Evolutionary conservation across 2,113 vertebrate genomes (phyloP).

Genomic region (Carassius carassius): DNA sequence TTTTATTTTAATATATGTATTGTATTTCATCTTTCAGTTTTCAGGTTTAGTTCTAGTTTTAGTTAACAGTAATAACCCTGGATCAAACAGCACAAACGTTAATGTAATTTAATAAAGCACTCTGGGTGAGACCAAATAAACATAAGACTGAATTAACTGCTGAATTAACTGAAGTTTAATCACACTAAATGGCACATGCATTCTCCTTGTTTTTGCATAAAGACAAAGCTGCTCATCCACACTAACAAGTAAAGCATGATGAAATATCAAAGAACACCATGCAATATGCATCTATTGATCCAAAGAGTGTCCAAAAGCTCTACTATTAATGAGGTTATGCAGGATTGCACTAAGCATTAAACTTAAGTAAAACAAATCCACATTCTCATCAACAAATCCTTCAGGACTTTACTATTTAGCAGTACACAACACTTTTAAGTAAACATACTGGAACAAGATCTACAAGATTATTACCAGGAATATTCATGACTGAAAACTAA

Average conservation of each 20-base stretch:
- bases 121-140: neutral
- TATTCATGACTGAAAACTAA: neutral
- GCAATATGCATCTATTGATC: constrained; percentile 13
- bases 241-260: constrained; percentile 13
- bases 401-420: neutral
- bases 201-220: neutral
- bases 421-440: neutral
- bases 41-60: neutral
- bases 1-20: too few species aligned
- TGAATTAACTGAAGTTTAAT: neutral
- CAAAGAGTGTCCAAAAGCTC: neutral
- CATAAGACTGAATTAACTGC: neutral
- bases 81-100: neutral
- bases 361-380: neutral
- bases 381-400: neutral
- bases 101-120: neutral
- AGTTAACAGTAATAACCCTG: neutral
- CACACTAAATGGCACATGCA: neutral
- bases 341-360: neutral
- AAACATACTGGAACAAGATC: neutral
- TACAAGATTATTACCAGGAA: neutral
- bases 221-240: constrained; percentile 10
- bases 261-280: constrained; percentile 19
- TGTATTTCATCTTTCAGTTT: too few species aligned
- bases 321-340: neutral